Evolutionary conservation across 2,888 invertebrate species (phyloP).

Genomic region (Tipula unca): DNA sequence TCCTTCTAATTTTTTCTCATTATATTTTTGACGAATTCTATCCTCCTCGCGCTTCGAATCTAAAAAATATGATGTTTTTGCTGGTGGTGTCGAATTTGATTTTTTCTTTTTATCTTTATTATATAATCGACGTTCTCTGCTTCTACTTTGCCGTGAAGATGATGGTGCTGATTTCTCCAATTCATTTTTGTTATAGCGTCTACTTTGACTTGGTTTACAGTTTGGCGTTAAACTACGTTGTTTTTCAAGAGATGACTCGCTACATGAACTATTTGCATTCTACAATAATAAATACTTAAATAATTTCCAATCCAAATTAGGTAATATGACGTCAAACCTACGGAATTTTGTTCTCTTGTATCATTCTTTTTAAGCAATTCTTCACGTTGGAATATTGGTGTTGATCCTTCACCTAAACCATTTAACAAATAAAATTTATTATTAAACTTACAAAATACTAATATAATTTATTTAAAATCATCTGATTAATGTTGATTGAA

Average conservation of each 20-base stretch:
- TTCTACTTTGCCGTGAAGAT: not conserved
- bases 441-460: not conserved
- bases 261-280: not conserved
- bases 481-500: conserved; percentile 1
- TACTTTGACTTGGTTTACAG: not conserved
- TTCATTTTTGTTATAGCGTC: not conserved
- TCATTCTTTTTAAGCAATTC: not conserved
- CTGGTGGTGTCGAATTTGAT: not conserved
- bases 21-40: not conserved
- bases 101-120: conserved; percentile 16
- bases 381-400: conserved; percentile 9
- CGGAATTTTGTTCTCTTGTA: not conserved
- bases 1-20: not conserved
- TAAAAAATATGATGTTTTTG: conserved; percentile 15
- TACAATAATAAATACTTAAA: not conserved
- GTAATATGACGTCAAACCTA: not conserved
- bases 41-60: conserved; percentile 8
- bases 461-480: not conserved
- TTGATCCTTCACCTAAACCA: conserved; percentile 15
- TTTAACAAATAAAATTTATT: not conserved
- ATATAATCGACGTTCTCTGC: not conserved
- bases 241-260: not conserved
- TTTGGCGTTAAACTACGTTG: not conserved
- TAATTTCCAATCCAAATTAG: not conserved
- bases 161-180: not conserved